A percentile compares a stretch with the other conserved stretches of the same genome.
Conservation (phyloP, 1,140 invertebrate genomes). For the Eubasilissa regina region DNA sequence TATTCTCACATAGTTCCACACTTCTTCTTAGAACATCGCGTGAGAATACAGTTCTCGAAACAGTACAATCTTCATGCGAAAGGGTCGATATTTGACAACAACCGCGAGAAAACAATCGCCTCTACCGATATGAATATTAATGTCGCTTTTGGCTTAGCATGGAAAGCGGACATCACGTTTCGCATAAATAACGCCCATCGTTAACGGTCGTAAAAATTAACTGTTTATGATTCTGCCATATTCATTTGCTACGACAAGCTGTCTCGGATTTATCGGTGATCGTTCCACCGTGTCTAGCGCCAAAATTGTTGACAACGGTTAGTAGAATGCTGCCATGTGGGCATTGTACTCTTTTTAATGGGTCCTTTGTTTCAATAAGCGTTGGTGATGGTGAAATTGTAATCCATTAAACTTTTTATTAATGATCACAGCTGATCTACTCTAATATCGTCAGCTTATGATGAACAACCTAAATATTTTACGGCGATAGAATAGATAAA, state of each 20-base stretch:
- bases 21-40: not conserved
- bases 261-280: conserved; percentile 3
- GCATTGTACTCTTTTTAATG: not conserved
- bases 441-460: too few species aligned
- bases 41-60: too few species aligned
- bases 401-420: too few species aligned
- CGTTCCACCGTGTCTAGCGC: not conserved
- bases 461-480: too few species aligned
- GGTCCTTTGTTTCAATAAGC: not conserved
- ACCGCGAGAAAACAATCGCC: not conserved
- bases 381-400: not conserved
- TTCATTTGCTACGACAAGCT: not conserved
- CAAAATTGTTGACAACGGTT: conserved; percentile 20
- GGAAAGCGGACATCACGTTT: conserved; percentile 55
- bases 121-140: not conserved
- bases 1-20: too few species aligned
- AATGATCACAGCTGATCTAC: too few species aligned
- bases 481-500: too few species aligned
- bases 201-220: conserved; percentile 49
- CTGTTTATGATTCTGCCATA: conserved; percentile 31
- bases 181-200: conserved; percentile 41
- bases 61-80: too few species aligned
- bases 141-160: conserved; percentile 34
- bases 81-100: not conserved
- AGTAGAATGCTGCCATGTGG: not conserved